Conservation (phyloP, 2,888 invertebrate genomes). For the Steinernema hermaphroditum region DNA sequence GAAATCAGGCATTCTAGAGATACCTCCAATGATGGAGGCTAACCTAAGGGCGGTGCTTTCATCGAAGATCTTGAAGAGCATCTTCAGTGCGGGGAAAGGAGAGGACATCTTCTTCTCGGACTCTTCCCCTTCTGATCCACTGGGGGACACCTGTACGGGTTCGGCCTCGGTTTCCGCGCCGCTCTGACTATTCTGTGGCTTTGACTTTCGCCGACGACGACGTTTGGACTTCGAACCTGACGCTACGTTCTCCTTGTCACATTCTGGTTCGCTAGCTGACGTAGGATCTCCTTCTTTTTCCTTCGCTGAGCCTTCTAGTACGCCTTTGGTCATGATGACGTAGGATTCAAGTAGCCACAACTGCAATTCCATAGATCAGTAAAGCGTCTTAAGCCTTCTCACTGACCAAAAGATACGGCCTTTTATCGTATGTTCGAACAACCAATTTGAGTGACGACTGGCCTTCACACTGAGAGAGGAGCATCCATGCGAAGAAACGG, state of each 20-base stretch:
- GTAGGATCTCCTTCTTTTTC: background rate
- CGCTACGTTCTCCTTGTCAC: background rate
- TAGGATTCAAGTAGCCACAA: slow-evolving; percentile 62
- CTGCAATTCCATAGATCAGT: slow-evolving; percentile 45
- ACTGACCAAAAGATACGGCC: slow-evolving; percentile 48
- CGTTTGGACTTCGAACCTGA: background rate
- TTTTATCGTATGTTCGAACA: slow-evolving; percentile 49
- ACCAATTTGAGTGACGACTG: slow-evolving; percentile 57
- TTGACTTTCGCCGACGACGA: background rate
- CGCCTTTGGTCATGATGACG: slow-evolving; percentile 46
- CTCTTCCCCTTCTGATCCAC: slow-evolving; percentile 33
- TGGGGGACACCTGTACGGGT: background rate
- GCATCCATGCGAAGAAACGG: slow-evolving; percentile 55
- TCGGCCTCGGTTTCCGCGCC: background rate
- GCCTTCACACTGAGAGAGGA: slow-evolving; percentile 54
- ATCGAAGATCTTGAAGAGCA: slow-evolving; percentile 63
- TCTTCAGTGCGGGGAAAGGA: slow-evolving; percentile 58
- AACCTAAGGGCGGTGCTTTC: slow-evolving; percentile 46
- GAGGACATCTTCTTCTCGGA: slow-evolving; percentile 17
- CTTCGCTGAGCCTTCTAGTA: slow-evolving; percentile 27
- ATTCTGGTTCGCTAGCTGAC: background rate
- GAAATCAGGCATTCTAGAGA: slow-evolving; percentile 28
- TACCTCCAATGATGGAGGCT: background rate
- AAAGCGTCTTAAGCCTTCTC: background rate
- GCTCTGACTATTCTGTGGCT: background rate